Percentiles rank a stretch among this genome's conserved stretches.
These are phyloP conservation scores for Caenorhabditis tropicalis DNA, from an alignment of 1,140 invertebrate species.

Conservation along the genomic window DNA sequence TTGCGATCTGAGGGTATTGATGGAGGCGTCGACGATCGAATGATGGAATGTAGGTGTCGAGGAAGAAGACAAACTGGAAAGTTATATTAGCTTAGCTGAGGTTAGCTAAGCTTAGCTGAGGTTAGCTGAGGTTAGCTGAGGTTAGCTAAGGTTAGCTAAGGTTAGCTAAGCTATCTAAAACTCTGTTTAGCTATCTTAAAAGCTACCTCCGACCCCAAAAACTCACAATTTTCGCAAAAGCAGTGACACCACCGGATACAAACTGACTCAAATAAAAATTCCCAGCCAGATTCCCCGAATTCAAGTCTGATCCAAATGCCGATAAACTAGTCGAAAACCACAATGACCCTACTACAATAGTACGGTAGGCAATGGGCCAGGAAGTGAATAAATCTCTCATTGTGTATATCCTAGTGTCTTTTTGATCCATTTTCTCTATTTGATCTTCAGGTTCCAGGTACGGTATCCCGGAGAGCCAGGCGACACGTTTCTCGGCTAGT, in stretches of 20 bases:
- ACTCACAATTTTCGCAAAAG: slow-evolving; percentile 42
- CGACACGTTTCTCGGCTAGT: neutral
- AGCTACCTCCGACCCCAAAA: too few relatives aligned
- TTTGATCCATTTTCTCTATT: neutral
- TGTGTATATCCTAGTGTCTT: slow-evolving; percentile 40
- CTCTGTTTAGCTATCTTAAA: too few relatives aligned
- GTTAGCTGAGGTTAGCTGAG: too few relatives aligned
- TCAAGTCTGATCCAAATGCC: slow-evolving; percentile 47
- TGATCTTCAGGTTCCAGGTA: neutral
- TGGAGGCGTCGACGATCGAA: slow-evolving; percentile 45
- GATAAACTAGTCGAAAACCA: slow-evolving; percentile 50
- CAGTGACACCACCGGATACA: slow-evolving; percentile 43
- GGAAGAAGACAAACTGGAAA: slow-evolving; percentile 46
- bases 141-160: too few relatives aligned
- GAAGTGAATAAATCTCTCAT: slow-evolving; percentile 40
- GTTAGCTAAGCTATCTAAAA: too few relatives aligned
- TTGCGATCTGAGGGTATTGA: slow-evolving; percentile 44
- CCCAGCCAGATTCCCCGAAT: slow-evolving; percentile 46
- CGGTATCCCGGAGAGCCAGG: neutral
- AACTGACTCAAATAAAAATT: slow-evolving; percentile 49
- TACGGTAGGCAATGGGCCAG: neutral
- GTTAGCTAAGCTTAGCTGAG: too few relatives aligned
- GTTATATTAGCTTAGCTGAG: too few relatives aligned
- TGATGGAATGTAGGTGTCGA: slow-evolving; percentile 43
- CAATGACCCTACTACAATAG: slow-evolving; percentile 3